Evolutionary conservation across 2,113 vertebrate genomes (phyloP).

Genomic region (Muscicapa adusta): DNA sequence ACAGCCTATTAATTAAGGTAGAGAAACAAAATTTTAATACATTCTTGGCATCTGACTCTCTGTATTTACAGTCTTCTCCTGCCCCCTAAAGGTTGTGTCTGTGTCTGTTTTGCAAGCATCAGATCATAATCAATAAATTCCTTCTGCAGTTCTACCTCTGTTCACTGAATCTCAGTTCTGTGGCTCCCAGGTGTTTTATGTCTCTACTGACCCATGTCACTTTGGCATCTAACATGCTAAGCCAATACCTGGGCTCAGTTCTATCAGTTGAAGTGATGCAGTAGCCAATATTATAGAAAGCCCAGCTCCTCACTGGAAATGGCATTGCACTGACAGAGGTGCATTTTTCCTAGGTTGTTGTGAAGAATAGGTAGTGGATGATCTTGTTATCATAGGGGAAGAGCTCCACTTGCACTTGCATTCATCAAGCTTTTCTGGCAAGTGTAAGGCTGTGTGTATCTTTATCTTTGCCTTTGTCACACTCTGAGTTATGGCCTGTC

Average conservation of each 20-base stretch:
- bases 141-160: constrained; percentile 42
- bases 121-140: constrained; percentile 34
- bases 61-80: constrained; percentile 93
- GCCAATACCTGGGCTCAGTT: constrained; percentile 76
- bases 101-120: constrained; percentile 54
- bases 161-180: constrained; percentile 72
- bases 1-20: neutral
- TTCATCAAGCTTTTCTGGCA: constrained; percentile 67
- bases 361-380: constrained; percentile 55
- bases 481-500: constrained; percentile 65
- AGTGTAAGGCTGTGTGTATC: neutral
- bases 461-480: constrained; percentile 70
- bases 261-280: constrained; percentile 66
- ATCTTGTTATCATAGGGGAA: constrained; percentile 57
- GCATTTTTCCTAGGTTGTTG: constrained; percentile 59
- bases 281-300: constrained; percentile 62
- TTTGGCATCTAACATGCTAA: constrained; percentile 65
- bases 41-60: neutral
- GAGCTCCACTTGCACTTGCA: constrained; percentile 58
- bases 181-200: constrained; percentile 79
- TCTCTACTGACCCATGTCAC: constrained; percentile 70
- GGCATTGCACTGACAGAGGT: constrained; percentile 55
- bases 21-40: neutral
- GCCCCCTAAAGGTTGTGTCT: constrained; percentile 95
- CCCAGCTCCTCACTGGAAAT: constrained; percentile 40